Evolutionary conservation across 2,797 vertebrate genomes (phyloP).

Genomic region (Sphenopsis melanotis): DNA sequence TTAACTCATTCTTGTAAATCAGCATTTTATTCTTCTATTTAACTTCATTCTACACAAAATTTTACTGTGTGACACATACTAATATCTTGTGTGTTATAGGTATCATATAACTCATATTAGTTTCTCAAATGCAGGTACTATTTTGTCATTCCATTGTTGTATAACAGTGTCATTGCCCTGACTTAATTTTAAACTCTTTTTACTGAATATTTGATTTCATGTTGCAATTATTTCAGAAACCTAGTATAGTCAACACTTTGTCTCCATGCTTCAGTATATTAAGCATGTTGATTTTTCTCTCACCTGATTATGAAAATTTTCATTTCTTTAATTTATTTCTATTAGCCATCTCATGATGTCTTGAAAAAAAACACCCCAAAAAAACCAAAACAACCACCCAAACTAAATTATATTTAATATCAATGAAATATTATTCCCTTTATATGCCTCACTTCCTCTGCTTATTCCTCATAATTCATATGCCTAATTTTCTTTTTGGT

Average conservation of each 20-base stretch:
- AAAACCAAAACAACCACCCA: rapidly evolving
- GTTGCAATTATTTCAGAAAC: not conserved
- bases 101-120: not conserved
- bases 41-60: not conserved
- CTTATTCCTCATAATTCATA: not conserved
- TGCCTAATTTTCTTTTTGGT: not conserved
- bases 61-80: not conserved
- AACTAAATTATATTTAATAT: not conserved
- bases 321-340: not conserved
- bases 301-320: not conserved
- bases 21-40: not conserved
- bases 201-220: not conserved
- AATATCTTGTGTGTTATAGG: not conserved
- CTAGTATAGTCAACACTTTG: not conserved
- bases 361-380: not conserved
- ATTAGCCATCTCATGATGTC: not conserved
- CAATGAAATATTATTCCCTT: not conserved
- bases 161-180: not conserved
- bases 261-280: not conserved
- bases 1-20: not conserved
- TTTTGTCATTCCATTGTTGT: not conserved
- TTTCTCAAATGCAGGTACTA: not conserved
- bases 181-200: not conserved
- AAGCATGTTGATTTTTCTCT: not conserved
- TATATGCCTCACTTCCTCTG: not conserved